Base-by-base conservation (phyloP, 2,797 vertebrate species). In the Lutjanus argentimaculatus region DNA sequence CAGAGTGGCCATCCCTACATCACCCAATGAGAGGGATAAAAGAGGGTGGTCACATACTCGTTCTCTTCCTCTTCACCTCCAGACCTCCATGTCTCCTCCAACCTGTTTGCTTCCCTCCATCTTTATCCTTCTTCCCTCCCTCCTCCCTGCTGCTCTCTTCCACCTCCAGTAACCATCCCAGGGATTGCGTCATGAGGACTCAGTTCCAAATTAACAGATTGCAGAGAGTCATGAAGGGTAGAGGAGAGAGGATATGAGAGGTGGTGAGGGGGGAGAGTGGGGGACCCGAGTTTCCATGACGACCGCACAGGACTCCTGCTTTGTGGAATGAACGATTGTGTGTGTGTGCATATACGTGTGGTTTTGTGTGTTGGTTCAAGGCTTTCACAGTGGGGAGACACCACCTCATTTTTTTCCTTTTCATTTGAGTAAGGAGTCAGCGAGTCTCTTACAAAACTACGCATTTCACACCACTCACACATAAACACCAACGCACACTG, bases 181-280 rank as follows among this genome's bases (percentile, higher is more conserved):
- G 71, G 55, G 52, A 84, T 83, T 86, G 83, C 67, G 76, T 88
- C 91, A 92, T 7, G 4, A 91, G 75, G 56, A 85, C 79, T 82
- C 85, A 5, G 67, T 84, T 93, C 89, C 90, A 93, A 93, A 93
- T 92, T 84, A 94, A 93, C 92, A 93, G 93, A 94, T 90, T 92
- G 93, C 85, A 77, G 81, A 89, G 87, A 91, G 77, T 90, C 92
- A 85, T 85, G 88, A 85, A 82, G 90, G 88, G 88, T 82, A 83
- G 86, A 71, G 25, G 86, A 36, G 30, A 36, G 30, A 86, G 82
- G 85, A 82, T 83, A 83, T 73, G 80, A 78, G 84, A 68, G 64
- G 51, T 1, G 45, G 66, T 73, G 73, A 43, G 73, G 46, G 10
- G 43, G 43, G 3, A 8, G 58, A 14, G 25, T 4, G 64, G 77